Conservation (phyloP, 2,888 invertebrate genomes). For the Brachyptera risi region DNA sequence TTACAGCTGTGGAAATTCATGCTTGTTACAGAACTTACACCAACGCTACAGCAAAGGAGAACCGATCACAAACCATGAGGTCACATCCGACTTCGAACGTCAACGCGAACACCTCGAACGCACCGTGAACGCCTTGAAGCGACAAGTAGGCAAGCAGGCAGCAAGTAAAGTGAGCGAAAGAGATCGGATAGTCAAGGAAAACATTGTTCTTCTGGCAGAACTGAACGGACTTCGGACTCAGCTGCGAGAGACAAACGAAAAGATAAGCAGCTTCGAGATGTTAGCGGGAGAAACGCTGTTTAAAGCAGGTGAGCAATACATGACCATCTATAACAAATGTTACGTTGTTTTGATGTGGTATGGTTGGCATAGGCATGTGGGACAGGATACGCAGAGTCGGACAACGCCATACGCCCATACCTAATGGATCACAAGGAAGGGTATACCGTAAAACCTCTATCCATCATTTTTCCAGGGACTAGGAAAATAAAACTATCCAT, state of each 20-base stretch:
- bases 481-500: too few relatives aligned
- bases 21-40: constrained; percentile 53
- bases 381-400: too few relatives aligned
- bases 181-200: constrained; percentile 69
- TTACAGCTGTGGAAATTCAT: too few relatives aligned
- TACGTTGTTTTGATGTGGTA: too few relatives aligned
- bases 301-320: background rate
- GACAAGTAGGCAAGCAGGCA: constrained; percentile 47
- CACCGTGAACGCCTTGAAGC: constrained; percentile 53
- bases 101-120: constrained; percentile 79
- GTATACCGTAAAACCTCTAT: too few relatives aligned
- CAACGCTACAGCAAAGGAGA: constrained; percentile 68
- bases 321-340: too few relatives aligned
- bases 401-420: too few relatives aligned
- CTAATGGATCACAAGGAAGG: too few relatives aligned
- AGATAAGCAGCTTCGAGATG: constrained; percentile 38
- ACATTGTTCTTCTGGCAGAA: constrained; percentile 70
- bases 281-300: background rate
- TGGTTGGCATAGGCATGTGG: too few relatives aligned
- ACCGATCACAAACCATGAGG: constrained; percentile 63
- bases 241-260: constrained; percentile 49
- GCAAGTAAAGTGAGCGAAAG: constrained; percentile 48
- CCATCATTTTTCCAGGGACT: too few relatives aligned
- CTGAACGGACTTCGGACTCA: constrained; percentile 69
- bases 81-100: constrained; percentile 49